Evolutionary conservation across 2,888 invertebrate genomes (phyloP).

Genomic region (Pandemis corylana): DNA sequence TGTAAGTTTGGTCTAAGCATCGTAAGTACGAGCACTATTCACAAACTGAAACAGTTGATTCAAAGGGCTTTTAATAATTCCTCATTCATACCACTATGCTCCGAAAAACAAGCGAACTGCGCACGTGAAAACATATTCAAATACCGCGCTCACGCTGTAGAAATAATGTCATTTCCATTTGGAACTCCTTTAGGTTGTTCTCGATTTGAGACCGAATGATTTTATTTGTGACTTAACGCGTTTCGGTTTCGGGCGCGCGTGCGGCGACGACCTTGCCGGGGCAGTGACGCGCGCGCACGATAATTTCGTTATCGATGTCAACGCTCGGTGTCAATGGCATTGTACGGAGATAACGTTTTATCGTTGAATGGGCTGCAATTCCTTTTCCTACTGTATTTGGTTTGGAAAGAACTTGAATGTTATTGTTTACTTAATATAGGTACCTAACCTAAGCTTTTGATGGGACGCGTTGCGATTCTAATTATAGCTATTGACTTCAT

Average conservation of each 20-base stretch:
- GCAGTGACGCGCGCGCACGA: slow-evolving; percentile 69
- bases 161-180: background rate
- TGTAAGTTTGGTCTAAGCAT: no score
- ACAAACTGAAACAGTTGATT: no score
- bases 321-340: slow-evolving; percentile 80
- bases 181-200: slow-evolving; percentile 1
- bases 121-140: background rate
- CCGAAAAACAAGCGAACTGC: background rate
- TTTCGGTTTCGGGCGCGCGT: background rate
- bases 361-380: slow-evolving; percentile 57
- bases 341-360: slow-evolving; percentile 66
- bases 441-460: background rate
- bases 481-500: no score
- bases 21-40: no score
- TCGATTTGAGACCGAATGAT: slow-evolving; percentile 6
- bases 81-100: no score
- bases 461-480: no score
- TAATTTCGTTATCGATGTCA: slow-evolving; percentile 74
- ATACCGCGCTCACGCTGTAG: background rate
- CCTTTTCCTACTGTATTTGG: slow-evolving; percentile 28
- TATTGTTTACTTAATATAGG: background rate
- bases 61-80: no score
- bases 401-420: background rate
- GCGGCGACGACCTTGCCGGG: slow-evolving; percentile 70
- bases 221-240: slow-evolving; percentile 8